Evolutionary conservation across 2,797 vertebrate species (phyloP), one percentile per base, ranked within the genome.

Genomic region (Ptychadena robeensis): DNA sequence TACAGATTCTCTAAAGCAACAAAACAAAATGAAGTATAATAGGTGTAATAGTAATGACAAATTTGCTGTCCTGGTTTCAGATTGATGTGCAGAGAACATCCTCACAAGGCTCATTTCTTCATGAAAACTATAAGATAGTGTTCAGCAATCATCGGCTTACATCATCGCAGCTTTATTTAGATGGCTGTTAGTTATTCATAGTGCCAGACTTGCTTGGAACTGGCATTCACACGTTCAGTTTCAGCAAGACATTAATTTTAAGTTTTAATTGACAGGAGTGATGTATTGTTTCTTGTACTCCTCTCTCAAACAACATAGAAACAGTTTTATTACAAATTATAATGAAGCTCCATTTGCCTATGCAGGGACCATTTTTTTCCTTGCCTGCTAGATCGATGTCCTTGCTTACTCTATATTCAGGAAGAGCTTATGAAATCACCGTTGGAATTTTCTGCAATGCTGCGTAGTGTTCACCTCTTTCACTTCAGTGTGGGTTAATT

Each of bases 401-500:
- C 22, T n/a, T 11, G 4, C 34, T 32, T 77, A 22, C 37, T 48
- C 40, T 77, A 66, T 53, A 64, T 48, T 66, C 74, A 48, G 40
- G 28, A 28, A 67, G 32, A 35, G 40, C 30, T 48, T 48, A 67
- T 67, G 31, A 77, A 76, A 76, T 9, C 7, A 14, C 18, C n/a
- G 22, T 8, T 48, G 61, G 63, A 67, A 78, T 34, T 15, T 78
- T 66, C 28, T 78, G 18, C 65, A 66, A 32, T 65, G 25, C 75
- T 78, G 65, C 67, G 31, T 28, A 48, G 64, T 65, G 15, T 67
- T 78, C 40, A 53, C 30, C 40, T 67, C 9, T 66, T 32, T 30
- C 64, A 66, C 61, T 77, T 77, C 61, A 48, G 9, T 7, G 64
- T 27, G 40, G 63, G 75, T 78, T 78, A 67, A 78, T 68, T 68